Percentiles rank a stretch among this genome's conserved stretches.
These are phyloP conservation scores for Chaenocephalus aceratus DNA, from an alignment of 2,113 vertebrate genomes.

Conservation along the genomic window DNA sequence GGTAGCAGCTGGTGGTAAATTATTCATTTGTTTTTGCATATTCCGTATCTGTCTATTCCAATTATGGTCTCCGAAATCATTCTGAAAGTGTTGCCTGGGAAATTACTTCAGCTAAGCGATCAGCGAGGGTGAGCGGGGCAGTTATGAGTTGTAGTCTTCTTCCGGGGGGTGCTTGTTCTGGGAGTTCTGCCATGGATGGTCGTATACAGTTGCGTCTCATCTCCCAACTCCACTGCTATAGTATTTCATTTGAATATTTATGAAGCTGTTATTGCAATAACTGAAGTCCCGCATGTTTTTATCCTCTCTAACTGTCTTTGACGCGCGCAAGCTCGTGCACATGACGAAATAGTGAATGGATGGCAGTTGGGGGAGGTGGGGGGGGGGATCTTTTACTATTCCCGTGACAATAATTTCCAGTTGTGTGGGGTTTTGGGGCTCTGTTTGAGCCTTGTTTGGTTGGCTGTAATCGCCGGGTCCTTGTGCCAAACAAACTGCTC, in stretches of 20 bases:
- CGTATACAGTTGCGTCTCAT: background rate
- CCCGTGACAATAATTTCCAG: conserved; percentile 70
- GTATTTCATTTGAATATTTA: conserved; percentile 23
- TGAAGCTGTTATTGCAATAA: conserved; percentile 10
- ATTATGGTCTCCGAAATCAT: background rate
- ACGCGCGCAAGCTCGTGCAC: conserved; percentile 1
- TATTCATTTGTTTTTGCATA: conserved; percentile 58
- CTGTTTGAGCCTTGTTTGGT: conserved; percentile 63
- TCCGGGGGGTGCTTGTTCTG: background rate
- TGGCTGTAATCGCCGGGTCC: conserved; percentile 85
- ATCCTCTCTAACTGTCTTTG: background rate
- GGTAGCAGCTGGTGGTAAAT: conserved; percentile 50
- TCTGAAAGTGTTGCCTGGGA: background rate
- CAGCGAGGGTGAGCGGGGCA: background rate
- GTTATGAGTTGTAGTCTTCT: background rate
- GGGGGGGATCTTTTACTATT: conserved; percentile 43
- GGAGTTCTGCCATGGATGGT: conserved; percentile 25
- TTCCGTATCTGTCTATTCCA: conserved; percentile 24
- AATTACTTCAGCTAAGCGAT: background rate
- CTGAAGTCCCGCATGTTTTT: background rate
- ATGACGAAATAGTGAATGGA: conserved; percentile 33
- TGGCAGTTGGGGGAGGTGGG: background rate
- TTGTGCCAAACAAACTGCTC: conserved; percentile 88
- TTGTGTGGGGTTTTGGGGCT: conserved; percentile 51
- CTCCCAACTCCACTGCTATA: background rate